Base-by-base conservation (phyloP, 2,888 invertebrate genomes). In the Epinotia nisella region DNA sequence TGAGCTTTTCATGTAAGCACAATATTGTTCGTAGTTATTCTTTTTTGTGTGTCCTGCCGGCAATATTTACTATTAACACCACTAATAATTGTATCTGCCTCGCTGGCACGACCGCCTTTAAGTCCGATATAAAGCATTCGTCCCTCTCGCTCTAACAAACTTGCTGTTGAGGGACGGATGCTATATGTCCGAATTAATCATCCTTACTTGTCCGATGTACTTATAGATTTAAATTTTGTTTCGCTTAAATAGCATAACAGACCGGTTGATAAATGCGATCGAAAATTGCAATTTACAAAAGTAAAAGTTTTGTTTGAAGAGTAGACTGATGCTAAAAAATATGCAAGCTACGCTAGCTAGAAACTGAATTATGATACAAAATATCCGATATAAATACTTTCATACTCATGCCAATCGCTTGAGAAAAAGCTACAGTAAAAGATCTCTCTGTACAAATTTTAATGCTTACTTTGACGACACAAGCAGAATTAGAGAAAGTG, bases 371-470 rank as follows among this genome's bases (percentile, higher is more conserved):
- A 72, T 55, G 49, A 72, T 62, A 72, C 72, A 53, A 71, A 66
- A 62, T 68, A 68, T 62, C 62, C 45, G 56, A 64, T 51, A 62
- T 64, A 51, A n/a, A n/a, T n/a, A n/a, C n/a, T n/a, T n/a, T n/a
- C 70, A 70, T 58, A 64, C 64, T 70, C 73, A 73, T 73, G 73
- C 68, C 64, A 73, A 64, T 73, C 62, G 67, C 72, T 64, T 58
- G 67, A 39, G 51, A 41, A 49, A 67, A 68, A 69, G 73, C 73
- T 68, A 68, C 29, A 19, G 41, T 58, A 58, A 10, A 49, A 67
- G 61, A 72, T 29, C 55, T 61, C 55, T 56, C 56, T 72, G 67
- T 67, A 62, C 56, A 67, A 49, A 49, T 49, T 35, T 51, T n/a
- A 17, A 55, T 58, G 24, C 49, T 56, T 49, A 68, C 59, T 68